A percentile compares a stretch with the other conserved stretches of the same genome.
Conservation (phyloP, 2,888 invertebrate genomes). For the Rotaria sp. region DNA sequence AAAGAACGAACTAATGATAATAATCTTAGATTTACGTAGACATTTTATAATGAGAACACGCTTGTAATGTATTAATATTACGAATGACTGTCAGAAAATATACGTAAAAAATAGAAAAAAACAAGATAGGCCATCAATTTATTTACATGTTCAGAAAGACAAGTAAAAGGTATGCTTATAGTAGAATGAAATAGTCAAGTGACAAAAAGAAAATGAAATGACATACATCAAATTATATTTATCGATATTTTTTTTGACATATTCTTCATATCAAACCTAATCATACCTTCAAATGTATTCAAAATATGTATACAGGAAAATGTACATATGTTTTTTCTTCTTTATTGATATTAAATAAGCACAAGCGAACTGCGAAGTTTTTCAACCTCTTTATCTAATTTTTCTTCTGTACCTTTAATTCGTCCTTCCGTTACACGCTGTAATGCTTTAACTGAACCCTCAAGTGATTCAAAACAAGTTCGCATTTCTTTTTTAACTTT, state of each 20-base stretch:
- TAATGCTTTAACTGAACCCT: constrained; percentile 37
- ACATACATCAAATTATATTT: not conserved
- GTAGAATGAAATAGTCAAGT: not conserved
- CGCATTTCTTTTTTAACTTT: constrained; percentile 36
- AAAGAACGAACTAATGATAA: not conserved
- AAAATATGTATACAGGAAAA: not conserved
- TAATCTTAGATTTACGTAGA: not conserved
- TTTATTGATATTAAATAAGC: constrained; percentile 23
- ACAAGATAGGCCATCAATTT: not conserved
- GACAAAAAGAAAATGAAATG: not conserved
- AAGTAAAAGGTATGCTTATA: not conserved
- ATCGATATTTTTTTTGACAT: not conserved
- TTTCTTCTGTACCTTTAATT: constrained; percentile 37
- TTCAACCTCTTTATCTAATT: constrained; percentile 36
- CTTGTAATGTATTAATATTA: not conserved
- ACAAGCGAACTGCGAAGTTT: constrained; percentile 33
- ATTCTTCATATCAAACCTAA: not conserved
- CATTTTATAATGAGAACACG: not conserved
- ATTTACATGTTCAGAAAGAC: not conserved
- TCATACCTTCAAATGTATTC: not conserved
- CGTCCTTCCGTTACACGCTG: constrained; percentile 34
- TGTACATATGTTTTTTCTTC: no score
- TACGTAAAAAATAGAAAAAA: not conserved
- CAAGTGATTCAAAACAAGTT: constrained; percentile 37
- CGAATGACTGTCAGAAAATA: no score